These are phyloP conservation scores for Myopa testacea DNA, from an alignment of 2,888 invertebrate genomes.

Conservation along the genomic window DNA sequence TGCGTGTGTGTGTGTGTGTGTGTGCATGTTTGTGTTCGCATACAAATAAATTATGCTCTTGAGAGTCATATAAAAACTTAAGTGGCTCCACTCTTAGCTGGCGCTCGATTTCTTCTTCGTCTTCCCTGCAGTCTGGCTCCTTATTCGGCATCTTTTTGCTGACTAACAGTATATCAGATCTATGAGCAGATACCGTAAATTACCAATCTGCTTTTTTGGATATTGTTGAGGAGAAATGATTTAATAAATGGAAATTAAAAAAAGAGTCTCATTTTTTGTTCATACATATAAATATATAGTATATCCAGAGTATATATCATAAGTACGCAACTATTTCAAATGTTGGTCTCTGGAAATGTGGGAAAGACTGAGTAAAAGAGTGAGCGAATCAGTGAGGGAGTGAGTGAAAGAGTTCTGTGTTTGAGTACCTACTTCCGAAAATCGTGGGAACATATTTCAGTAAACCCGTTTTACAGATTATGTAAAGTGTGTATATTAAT, in stretches of 20 bases:
- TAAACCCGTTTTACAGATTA: too few species aligned
- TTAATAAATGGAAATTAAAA: neutral
- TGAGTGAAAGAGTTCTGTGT: too few species aligned
- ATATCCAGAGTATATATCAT: too few species aligned
- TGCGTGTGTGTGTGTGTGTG: conserved; percentile 26
- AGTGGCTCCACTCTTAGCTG: conserved; percentile 36
- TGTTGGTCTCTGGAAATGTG: too few species aligned
- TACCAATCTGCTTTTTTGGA: neutral
- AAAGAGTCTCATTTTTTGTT: neutral
- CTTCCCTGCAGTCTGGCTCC: neutral
- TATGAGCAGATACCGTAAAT: neutral
- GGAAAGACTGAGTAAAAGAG: too few species aligned
- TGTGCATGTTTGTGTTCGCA: conserved; percentile 13
- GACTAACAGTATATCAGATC: neutral
- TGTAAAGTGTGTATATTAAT: too few species aligned
- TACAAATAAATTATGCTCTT: conserved; percentile 36
- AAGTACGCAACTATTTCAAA: too few species aligned
- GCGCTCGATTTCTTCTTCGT: conserved; percentile 17
- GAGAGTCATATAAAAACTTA: conserved; percentile 35
- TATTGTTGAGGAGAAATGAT: conserved; percentile 4
- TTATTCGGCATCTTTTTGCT: neutral
- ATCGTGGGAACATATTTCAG: too few species aligned
- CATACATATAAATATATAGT: too few species aligned
- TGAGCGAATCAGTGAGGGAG: too few species aligned
- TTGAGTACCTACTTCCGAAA: too few species aligned